Base-by-base conservation (phyloP, 2,113 vertebrate genomes). In the Illadopsis cleaveri region DNA sequence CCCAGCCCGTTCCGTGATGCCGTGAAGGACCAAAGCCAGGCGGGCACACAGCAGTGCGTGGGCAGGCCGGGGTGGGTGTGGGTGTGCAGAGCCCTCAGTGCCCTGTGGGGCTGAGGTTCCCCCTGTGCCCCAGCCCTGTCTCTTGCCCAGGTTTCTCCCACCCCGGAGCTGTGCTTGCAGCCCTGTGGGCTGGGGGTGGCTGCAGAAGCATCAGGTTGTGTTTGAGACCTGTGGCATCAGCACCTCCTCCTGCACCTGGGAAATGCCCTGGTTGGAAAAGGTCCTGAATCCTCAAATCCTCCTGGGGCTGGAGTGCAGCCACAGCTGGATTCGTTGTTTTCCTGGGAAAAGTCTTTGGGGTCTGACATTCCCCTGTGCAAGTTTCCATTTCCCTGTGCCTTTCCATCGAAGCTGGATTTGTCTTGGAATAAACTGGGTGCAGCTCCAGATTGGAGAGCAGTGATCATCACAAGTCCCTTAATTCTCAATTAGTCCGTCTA, bases 401-500 rank as follows among this genome's bases (percentile, higher is more conserved):
- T 60, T 80, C 57, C 31, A 4, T 40, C 60, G 65, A 40, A 40
- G 33, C 25, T 81, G 79, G 61, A 37, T 71, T 79, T 90, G 6
- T 65, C 31, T 9, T 64, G 83, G 37, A 47, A 30, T 31, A 42
- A 81, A 77, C 69, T n/a, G 81, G 72, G 47, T 86, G 47, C 73
- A 51, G 6, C 73, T 58, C 72, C 56, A 28, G 53, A 25, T 23
- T 30, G 69, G 64, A 91, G 31, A 73, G 77, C 83, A 61, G 38
- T 3, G 84, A 68, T 94, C 85, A 56, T 88, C 82, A 38, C 61
- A 94, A 93, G 79, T 53, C 90, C 66, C 37, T 87, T 85, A 79
- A 94, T 95, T 95, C 73, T 75, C 92, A 91, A 79, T 96, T 88
- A 94, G 82, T 47, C 62, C 31, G 57, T 51, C 66, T 61, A 80